Percentiles rank a stretch among this genome's conserved stretches.
These are phyloP conservation scores for Charaxes varanes DNA, from an alignment of 1,140 invertebrate genomes.

Conservation along the genomic window DNA sequence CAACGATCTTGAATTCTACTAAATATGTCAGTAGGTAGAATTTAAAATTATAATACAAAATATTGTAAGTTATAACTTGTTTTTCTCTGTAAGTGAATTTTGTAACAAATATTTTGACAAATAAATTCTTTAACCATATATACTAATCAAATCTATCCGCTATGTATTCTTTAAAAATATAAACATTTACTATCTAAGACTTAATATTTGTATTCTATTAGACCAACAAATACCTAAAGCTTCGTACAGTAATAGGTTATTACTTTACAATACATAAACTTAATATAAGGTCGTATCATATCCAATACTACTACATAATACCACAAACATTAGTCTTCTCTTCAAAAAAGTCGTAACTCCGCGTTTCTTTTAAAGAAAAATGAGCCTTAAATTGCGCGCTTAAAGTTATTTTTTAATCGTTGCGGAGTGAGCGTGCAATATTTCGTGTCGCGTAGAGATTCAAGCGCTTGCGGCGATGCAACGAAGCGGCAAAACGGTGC, in stretches of 20 bases:
- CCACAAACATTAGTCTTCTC: neutral
- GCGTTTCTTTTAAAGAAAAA: slow-evolving; percentile 3
- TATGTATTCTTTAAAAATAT: no score
- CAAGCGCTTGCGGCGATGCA: slow-evolving; percentile 35
- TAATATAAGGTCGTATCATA: slow-evolving; percentile 17
- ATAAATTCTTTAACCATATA: no score
- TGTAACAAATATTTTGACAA: no score
- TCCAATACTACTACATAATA: slow-evolving; percentile 20
- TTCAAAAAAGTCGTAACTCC: slow-evolving; percentile 18
- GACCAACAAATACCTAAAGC: no score
- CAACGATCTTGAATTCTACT: no score
- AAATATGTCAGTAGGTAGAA: no score
- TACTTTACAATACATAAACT: slow-evolving; percentile 22
- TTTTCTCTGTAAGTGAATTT: no score
- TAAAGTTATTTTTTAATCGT: slow-evolving; percentile 13
- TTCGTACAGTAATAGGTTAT: slow-evolving; percentile 22
- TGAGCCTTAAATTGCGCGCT: neutral
- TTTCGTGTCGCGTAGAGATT: neutral
- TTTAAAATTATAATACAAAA: no score
- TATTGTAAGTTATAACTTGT: no score
- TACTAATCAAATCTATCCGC: no score
- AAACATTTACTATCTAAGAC: no score
- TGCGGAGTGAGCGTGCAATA: neutral
- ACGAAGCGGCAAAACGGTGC: slow-evolving; percentile 49
- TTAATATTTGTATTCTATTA: no score